Evolutionary conservation across 2,797 vertebrate genomes (phyloP).

Genomic region (Sarcoramphus papa): DNA sequence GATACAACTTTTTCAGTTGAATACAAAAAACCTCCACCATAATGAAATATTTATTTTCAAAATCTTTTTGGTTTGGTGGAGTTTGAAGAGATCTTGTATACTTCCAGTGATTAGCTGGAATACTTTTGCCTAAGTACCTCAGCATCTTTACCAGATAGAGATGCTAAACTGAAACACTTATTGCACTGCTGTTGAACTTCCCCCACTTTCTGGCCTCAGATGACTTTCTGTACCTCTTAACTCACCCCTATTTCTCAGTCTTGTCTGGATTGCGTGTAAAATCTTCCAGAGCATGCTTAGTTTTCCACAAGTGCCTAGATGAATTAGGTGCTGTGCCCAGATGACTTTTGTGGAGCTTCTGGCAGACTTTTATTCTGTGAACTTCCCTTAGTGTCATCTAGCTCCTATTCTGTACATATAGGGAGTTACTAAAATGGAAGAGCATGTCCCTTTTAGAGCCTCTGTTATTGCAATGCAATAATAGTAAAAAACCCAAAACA

Average conservation of each 20-base stretch:
- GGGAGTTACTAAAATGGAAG: neutral
- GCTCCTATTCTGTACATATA: neutral
- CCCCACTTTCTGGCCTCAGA: neutral
- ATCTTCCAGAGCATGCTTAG: neutral
- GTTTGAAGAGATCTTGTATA: neutral
- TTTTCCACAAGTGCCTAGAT: neutral
- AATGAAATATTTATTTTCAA: neutral
- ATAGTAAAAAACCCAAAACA: rapidly evolving
- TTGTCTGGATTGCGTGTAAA: neutral
- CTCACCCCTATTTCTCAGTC: neutral
- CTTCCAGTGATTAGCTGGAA: neutral
- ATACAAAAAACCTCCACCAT: neutral
- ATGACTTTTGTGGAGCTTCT: neutral
- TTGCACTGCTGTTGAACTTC: neutral
- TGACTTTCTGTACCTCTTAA: neutral
- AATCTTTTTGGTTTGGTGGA: neutral
- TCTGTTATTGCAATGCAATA: neutral
- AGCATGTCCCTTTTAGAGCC: neutral
- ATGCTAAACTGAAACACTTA: neutral
- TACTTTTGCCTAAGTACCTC: neutral
- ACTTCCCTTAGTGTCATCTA: neutral
- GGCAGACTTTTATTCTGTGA: neutral
- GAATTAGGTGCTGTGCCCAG: neutral
- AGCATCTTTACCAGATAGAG: neutral
- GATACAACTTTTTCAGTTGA: neutral